Evolutionary conservation across 1,140 invertebrate genomes (phyloP).

Genomic region (Saxidomus purpurata): DNA sequence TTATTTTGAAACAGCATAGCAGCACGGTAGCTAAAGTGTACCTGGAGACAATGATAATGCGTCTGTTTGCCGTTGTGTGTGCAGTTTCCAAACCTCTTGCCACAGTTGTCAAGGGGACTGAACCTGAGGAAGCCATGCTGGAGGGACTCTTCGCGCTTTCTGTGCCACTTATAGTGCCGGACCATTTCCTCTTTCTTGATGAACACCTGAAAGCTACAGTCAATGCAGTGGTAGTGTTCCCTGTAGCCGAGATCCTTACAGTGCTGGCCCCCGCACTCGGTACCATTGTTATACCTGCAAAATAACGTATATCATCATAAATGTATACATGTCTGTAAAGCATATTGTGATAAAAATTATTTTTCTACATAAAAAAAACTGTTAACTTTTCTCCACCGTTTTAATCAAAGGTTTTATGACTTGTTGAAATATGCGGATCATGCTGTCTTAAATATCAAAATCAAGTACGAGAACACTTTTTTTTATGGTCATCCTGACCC

Average conservation of each 20-base stretch:
- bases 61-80: conserved; percentile 98
- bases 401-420: too few relatives aligned
- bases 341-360: too few relatives aligned
- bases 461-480: too few relatives aligned
- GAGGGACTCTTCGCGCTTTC: conserved; percentile 98
- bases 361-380: too few relatives aligned
- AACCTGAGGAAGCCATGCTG: conserved; percentile 98
- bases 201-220: conserved; percentile 94
- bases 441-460: too few relatives aligned
- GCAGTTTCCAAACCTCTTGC: conserved; percentile 92
- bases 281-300: conserved; percentile 89
- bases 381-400: too few relatives aligned
- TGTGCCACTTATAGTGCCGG: conserved; percentile 99
- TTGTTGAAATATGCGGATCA: too few relatives aligned
- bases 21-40: conserved; percentile 75
- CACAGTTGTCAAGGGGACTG: conserved; percentile 96
- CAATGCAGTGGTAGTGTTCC: conserved; percentile 98
- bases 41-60: conserved; percentile 99
- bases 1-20: too few relatives aligned
- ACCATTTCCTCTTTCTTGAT: conserved; percentile 99
- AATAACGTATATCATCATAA: not conserved
- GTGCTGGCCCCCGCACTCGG: conserved; percentile 93
- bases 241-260: conserved; percentile 94
- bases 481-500: too few relatives aligned
- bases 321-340: too few relatives aligned